Base-by-base conservation (phyloP, 2,797 vertebrate genomes). In the Uromys caudimaculatus region DNA sequence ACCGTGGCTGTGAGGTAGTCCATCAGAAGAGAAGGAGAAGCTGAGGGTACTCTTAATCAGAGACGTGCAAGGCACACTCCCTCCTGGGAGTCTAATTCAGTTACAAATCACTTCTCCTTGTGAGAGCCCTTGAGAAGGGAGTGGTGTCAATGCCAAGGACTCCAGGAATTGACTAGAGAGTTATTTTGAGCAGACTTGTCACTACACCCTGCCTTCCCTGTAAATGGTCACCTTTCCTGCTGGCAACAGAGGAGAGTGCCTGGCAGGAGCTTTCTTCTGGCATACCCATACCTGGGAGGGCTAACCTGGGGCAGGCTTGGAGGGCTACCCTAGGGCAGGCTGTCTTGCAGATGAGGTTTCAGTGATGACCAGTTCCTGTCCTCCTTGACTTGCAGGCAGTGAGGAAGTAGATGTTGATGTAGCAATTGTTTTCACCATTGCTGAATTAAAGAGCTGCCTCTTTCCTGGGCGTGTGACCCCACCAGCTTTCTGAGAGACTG, bases 81-180 rank as follows among this genome's bases (percentile, higher is more conserved):
- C 35, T 91, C 47, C 60, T 24, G 54, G 83, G 84, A 0, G 52
- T 64, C 86, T 92, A 76, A 54, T 94, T 96, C 47, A 64, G 77
- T 69, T 82, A 93, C 82, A 96, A 82, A 56, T 93, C 54, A 1
- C 90, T 29, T 89, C 93, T 93, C 93, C 94, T 95, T 94, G 75
- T 67, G 90, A 94, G 95, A 78, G 52, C 82, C 93, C 93, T 93
- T 88, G 92, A 89, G 67, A 78, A 94, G 38, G 16, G 69, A 96
- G 69, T n/a, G 54, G 24, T 83, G 17, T 54, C 41, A 44, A 56
- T 62, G 69, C 60, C 0, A 2, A 84, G 95, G 90, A 73, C 76
- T 24, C 76, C 32, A 78, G 52, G 77, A 44, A 73, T 69, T 67
- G 67, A 64, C 69, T 73, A 69, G 35, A 67, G 73, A 81, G 69